phyloP scores from a whole-genome alignment of 2,888 invertebrate species.

The Sminthurinus aureus region DNA sequence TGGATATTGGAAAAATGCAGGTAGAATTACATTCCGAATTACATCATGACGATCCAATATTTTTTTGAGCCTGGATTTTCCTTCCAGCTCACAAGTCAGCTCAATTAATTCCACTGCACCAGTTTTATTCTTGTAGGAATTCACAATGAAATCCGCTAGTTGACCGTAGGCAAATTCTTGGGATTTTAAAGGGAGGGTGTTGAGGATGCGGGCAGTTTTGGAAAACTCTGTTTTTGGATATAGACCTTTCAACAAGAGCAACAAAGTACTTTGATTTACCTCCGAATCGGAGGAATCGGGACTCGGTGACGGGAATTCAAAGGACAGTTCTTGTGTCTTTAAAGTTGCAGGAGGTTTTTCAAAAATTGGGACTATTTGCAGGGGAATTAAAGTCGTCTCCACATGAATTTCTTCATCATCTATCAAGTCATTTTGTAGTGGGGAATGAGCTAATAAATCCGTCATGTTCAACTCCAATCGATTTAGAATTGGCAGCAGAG shows the following conservation, averaged over 20 bases:
- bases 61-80: neutral
- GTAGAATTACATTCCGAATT: neutral
- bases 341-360: neutral
- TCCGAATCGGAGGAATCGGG: neutral
- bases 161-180: slow-evolving; percentile 11
- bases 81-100: slow-evolving; percentile 17
- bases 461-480: slow-evolving; percentile 13
- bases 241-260: neutral
- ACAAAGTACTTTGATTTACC: neutral
- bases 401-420: neutral
- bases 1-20: neutral
- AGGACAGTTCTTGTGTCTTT: slow-evolving; percentile 18
- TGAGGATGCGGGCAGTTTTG: slow-evolving; percentile 5
- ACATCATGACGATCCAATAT: neutral
- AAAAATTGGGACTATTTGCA: neutral
- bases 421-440: neutral
- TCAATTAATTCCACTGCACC: slow-evolving; percentile 14
- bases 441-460: neutral
- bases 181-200: slow-evolving; percentile 3
- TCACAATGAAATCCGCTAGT: neutral
- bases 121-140: neutral
- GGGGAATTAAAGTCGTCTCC: neutral
- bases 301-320: neutral
- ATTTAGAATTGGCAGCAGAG: slow-evolving; percentile 4
- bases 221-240: slow-evolving; percentile 13